Evolutionary conservation across 2,888 invertebrate genomes (phyloP), one percentile per base, ranked within the genome.

Genomic region (Ptilodon capucinus): DNA sequence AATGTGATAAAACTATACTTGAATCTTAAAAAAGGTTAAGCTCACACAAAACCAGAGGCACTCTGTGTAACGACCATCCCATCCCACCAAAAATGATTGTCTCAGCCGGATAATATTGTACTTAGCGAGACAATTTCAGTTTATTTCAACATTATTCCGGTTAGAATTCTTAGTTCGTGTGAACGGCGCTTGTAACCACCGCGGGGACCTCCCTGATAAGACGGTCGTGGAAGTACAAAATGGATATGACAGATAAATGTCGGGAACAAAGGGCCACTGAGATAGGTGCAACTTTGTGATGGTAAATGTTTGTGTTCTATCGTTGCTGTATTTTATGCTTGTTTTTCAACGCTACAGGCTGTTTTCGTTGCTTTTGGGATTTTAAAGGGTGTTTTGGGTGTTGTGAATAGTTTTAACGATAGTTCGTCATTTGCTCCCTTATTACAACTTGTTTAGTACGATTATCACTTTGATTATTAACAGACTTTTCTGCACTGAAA

Each of bases 101-200:
- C 46, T 50, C 50, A 45, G 35, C 50, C 13, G 54, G 54, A 54
- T 54, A 54, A 54, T 54, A 45, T 54, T 48, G 40, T 42, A 48
- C 54, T 54, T 48, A 50, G 39, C 40, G 23, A 25, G 50, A 48
- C 54, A 45, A 51, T 54, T 54, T 45, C 46, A 38, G 48, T 48
- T 50, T 45, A 54, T 51, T 48, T 44, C 48, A 17, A 44, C 42
- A 54, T 54, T 54, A 49, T 54, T 44, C 47, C 16, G 25, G 21
- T 25, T 25, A 25, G 40, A 16, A 40, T 25, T 40, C 40, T 40
- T 40, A 23, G 14, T 40, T 23, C 25, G 40, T 40, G 40, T 40
- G 25, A 38, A 38, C 38, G 38, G 6, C 40, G 21, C 40, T 40
- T 40, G 16, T 40, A 40, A 38, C 17, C 5, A 19, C 38, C 18